Percentiles rank a stretch among this genome's conserved stretches.
Evolutionary conservation across 1,140 invertebrate species (phyloP).

Genomic region (Pogonus chalceus): DNA sequence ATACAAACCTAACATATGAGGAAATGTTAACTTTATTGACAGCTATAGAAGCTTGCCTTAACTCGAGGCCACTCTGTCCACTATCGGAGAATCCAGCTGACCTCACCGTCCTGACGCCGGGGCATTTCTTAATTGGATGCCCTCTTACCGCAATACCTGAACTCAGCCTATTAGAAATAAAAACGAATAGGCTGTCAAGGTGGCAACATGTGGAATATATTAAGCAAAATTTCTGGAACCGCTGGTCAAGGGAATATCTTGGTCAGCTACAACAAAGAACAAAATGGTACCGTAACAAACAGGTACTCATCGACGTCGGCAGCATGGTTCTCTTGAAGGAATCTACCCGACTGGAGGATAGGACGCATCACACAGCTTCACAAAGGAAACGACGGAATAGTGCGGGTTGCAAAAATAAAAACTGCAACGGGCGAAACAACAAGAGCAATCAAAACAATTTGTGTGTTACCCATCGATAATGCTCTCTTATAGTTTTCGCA

Average conservation of each 20-base stretch:
- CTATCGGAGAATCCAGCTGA: slow-evolving; percentile 17
- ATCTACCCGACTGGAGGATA: too few relatives aligned
- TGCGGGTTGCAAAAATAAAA: too few relatives aligned
- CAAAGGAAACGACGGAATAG: too few relatives aligned
- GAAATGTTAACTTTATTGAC: slow-evolving; percentile 16
- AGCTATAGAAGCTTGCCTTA: slow-evolving; percentile 14
- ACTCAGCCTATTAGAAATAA: too few relatives aligned
- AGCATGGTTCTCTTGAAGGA: slow-evolving; percentile 19
- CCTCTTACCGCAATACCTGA: slow-evolving; percentile 19
- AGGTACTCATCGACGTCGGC: slow-evolving; percentile 5
- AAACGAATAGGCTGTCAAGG: too few relatives aligned
- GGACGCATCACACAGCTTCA: too few relatives aligned
- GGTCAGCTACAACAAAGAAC: slow-evolving; percentile 16
- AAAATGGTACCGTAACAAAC: slow-evolving; percentile 16
- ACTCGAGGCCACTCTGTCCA: slow-evolving; percentile 19
- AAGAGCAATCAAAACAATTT: too few relatives aligned
- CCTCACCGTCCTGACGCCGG: slow-evolving; percentile 19
- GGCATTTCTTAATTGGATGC: slow-evolving; percentile 26
- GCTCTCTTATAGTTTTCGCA: too few relatives aligned
- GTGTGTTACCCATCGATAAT: too few relatives aligned
- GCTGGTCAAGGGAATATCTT: slow-evolving; percentile 24
- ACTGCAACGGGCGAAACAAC: too few relatives aligned
- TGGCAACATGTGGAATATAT: too few relatives aligned
- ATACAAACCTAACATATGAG: slow-evolving; percentile 17
- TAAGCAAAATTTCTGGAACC: slow-evolving; percentile 23